Evolutionary conservation across 2,113 vertebrate species (phyloP).

Genomic region (Girardinichthys multiradiatus): DNA sequence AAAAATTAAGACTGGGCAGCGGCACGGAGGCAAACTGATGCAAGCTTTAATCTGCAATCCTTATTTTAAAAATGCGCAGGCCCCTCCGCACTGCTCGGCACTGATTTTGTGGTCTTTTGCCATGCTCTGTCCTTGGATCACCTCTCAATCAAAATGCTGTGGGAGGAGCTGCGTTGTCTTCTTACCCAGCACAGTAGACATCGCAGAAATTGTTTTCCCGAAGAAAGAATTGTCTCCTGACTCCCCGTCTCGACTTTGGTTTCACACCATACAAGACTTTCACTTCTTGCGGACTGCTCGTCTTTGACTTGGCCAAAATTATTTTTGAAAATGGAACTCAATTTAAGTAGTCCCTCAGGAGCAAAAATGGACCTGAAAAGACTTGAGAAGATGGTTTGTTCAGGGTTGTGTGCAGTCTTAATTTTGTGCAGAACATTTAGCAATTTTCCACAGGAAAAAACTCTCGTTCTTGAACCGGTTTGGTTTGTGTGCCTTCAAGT

Average conservation of each 20-base stretch:
- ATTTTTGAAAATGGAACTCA: neutral
- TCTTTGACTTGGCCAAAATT: constrained; percentile 5
- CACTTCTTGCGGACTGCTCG: neutral
- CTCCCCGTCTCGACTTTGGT: neutral
- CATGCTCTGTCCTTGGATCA: constrained; percentile 1
- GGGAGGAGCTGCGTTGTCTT: constrained; percentile 3
- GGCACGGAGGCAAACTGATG: constrained; percentile 1
- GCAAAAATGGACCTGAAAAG: neutral
- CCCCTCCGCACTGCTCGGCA: neutral
- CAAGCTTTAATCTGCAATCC: constrained; percentile 9
- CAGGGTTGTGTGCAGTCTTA: no score
- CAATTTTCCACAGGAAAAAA: no score
- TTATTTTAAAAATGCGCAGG: neutral
- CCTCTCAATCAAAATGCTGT: constrained; percentile 23
- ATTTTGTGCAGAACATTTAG: no score
- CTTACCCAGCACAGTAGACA: neutral
- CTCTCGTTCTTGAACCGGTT: no score
- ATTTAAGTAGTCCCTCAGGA: neutral
- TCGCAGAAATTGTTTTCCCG: neutral
- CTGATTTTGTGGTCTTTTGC: constrained; percentile 10
- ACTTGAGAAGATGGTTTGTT: neutral
- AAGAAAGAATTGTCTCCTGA: constrained; percentile 12
- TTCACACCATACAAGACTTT: constrained; percentile 6
- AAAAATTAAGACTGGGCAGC: neutral
- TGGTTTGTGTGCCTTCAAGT: no score